Base-by-base conservation (phyloP, 1,140 invertebrate genomes). In the Cydia amplana region DNA sequence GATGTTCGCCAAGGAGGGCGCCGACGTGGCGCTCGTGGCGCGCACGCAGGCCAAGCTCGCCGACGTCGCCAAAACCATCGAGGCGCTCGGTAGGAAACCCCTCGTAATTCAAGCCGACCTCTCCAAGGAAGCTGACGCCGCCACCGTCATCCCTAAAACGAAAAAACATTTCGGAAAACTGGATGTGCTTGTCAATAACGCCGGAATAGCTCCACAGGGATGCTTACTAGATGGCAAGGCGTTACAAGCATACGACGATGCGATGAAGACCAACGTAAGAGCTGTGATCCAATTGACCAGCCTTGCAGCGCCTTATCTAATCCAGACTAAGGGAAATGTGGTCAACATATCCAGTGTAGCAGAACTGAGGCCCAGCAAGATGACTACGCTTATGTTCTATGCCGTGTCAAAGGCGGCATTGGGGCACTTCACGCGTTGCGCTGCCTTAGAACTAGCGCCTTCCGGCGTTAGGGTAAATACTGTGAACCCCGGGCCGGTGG, bases 341-440 rank as follows among this genome's bases (percentile, higher is more conserved):
- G 94, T 97, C 0, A 97, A 97, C 87, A 94, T 97, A 2, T 97
- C 96, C 1, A 96, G 96, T 83, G 94, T 97, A 1, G 94, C 93
- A 80, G 96, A 51, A 32, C 4, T 55, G 32, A 25, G 16, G 6
- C 12, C 20, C 4, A 14, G 4, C 20, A n/a, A 3, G 28, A 10
- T 20, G 2, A 36, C 12, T 9, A 28, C 18, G 10, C 23, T 55
- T 23, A 9, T 65, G 7, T 76, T 65, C n/a, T 73, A 20, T 40
- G 36, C 36, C 16, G 40, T 55, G 36, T 65, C 75, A 9, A 76
- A 76, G 25, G 75, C 75, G 4, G 75, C 63, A 10, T 73, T 76
- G 14, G 75, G 73, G 10, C 77, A 78, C 60, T 77, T 77, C 43
- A 51, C 74, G 5, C 7, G n/a, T 32, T 32, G 67, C 14, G 32